Conservation (phyloP, 1,140 invertebrate genomes). For the Arion vulgaris region DNA sequence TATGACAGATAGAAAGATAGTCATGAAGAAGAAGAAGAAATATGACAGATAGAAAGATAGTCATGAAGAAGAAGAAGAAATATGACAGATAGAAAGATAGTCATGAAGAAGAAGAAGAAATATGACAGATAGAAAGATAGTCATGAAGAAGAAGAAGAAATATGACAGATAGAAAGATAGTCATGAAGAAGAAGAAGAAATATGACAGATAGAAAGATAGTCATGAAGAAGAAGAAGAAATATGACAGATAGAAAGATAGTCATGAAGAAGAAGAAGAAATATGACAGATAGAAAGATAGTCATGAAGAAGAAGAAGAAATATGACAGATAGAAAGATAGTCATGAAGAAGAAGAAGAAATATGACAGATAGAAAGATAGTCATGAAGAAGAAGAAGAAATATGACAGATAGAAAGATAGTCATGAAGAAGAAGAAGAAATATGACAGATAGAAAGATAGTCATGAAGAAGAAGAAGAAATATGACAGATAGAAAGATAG, state of each 20-base stretch:
- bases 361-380: neutral
- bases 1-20: neutral
- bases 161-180: neutral
- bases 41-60: neutral
- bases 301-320: neutral
- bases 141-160: neutral
- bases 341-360: neutral
- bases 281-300: neutral
- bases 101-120: neutral
- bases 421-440: neutral
- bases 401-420: neutral
- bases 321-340: neutral
- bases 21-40: neutral
- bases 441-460: no score
- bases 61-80: neutral
- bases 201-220: no score
- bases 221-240: no score
- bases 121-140: neutral
- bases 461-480: neutral
- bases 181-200: neutral
- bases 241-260: no score
- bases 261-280: neutral
- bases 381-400: neutral
- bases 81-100: neutral
- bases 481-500: neutral